Conservation (phyloP, 2,113 vertebrate species). For the Gobio gobio region DNA sequence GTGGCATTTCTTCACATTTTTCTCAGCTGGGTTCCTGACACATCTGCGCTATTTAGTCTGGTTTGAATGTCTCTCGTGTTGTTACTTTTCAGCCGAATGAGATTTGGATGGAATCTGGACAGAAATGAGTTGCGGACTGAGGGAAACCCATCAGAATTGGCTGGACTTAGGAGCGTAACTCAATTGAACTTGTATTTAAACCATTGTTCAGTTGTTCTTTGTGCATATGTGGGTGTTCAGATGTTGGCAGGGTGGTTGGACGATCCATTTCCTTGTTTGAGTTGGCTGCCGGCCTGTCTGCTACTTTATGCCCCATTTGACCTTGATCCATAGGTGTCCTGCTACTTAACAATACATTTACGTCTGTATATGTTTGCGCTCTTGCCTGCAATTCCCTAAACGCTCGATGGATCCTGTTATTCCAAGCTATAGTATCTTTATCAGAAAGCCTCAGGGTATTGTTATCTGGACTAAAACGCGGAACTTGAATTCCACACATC, state of each 20-base stretch:
- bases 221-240: constrained; percentile 17
- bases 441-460: constrained; percentile 9
- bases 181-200: neutral
- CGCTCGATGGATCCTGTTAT: neutral
- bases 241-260: constrained; percentile 36
- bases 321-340: constrained; percentile 41
- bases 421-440: neutral
- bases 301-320: constrained; percentile 35
- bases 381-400: neutral
- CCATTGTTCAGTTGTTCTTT: constrained; percentile 40
- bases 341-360: constrained; percentile 39
- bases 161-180: neutral
- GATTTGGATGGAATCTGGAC: neutral
- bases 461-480: neutral
- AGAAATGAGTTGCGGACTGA: neutral
- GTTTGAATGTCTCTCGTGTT: constrained; percentile 7
- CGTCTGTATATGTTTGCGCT: neutral
- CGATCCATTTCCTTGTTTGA: constrained; percentile 45
- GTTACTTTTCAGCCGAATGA: neutral
- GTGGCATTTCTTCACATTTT: constrained; percentile 35
- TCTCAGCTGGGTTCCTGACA: constrained; percentile 13
- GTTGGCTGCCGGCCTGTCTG: constrained; percentile 45
- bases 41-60: constrained; percentile 48
- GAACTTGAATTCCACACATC: constrained; percentile 28
- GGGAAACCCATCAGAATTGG: neutral